Evolutionary conservation across 1,140 invertebrate genomes (phyloP), one percentile per base, ranked within the genome.

Genomic region (Bombyx mandarina): DNA sequence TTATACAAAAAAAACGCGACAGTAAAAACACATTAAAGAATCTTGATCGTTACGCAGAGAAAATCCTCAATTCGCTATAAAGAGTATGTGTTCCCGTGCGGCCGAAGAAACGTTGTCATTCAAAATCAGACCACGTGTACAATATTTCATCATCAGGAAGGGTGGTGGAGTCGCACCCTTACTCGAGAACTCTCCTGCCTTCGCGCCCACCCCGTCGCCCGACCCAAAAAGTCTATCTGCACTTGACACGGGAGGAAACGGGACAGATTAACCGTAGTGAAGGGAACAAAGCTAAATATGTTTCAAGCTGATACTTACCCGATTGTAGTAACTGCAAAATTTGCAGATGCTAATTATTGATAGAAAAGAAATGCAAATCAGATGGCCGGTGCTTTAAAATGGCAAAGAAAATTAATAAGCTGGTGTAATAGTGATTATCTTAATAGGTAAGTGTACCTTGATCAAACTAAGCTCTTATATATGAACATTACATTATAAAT

Each of bases 101-200:
- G 67, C 73, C 71, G 75, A 80, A 70, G 75, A 79, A 89, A 88
- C 88, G 88, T 89, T 89, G 90, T 90, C 89, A 89, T 90, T 90
- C 88, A 89, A 87, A 90, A 90, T 90, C 90, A 89, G 88, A 90
- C 90, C 90, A 90, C 90, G 90, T 90, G 90, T 90, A 89, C 89
- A 89, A 90, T 90, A 90, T 90, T 90, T 90, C 90, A 90, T 90
- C 90, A 90, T 90, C 89, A 90, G 75, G 70, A 65, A 69, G 76
- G 80, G 77, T 67, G 77, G 75, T 55, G 58, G 60, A 42, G 54
- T 52, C 63, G 54, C 54, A 56, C 54, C 54, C 55, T 58, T 35
- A n/a, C 62, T 56, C 43, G 52, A 59, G 43, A 48, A 54, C 57
- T 49, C 57, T 49, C 53, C 47, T 46, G 58, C 57, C 58, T 45